Percentiles rank a stretch among this genome's conserved stretches.
Evolutionary conservation across 2,113 vertebrate genomes (phyloP).

Genomic region (Cacatua alba): DNA sequence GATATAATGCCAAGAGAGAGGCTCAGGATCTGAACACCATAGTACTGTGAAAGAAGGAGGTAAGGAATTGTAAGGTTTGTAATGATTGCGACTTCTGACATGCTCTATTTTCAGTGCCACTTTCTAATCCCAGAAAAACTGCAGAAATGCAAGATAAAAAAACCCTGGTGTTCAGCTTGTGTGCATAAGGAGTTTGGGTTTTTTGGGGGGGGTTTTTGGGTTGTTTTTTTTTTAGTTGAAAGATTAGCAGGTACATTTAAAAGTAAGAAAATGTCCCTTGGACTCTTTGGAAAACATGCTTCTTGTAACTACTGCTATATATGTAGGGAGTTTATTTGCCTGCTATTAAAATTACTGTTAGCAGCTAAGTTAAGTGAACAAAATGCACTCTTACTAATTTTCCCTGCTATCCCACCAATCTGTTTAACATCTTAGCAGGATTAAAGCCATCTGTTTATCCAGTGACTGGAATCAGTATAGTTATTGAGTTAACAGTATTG

Average conservation of each 20-base stretch:
- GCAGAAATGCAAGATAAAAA: background rate
- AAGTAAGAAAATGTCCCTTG: background rate
- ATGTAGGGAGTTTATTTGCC: background rate
- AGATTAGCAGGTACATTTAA: background rate
- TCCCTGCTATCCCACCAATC: background rate
- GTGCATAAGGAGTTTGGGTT: background rate
- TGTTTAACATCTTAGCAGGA: background rate
- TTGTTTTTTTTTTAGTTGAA: background rate
- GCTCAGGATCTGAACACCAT: background rate
- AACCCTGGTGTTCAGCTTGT: background rate
- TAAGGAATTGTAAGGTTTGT: background rate
- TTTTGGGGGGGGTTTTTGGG: fast-evolving
- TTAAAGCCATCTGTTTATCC: background rate
- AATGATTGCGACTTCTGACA: background rate
- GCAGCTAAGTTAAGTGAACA: background rate
- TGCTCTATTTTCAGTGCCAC: background rate
- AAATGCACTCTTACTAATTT: background rate
- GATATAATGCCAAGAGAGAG: background rate
- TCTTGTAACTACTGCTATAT: background rate
- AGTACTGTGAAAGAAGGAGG: background rate
- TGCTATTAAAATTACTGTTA: background rate
- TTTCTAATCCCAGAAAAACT: slow-evolving; percentile 17
- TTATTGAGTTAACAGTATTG: background rate
- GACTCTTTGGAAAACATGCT: background rate
- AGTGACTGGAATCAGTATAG: background rate